phyloP scores from a whole-genome alignment of 2,797 vertebrate genomes.

The Pampus argenteus region DNA sequence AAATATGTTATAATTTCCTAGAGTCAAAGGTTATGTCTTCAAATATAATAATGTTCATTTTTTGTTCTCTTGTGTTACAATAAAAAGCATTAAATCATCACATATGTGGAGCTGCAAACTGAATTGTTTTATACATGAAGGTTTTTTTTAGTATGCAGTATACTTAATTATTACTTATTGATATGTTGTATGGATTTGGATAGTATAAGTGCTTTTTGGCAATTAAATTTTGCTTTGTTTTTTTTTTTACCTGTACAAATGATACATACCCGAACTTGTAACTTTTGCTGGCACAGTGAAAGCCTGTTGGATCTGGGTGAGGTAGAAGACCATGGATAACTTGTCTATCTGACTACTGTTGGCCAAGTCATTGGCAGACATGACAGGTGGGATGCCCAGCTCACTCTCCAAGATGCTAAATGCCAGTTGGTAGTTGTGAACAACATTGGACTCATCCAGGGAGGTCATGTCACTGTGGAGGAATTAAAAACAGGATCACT shows the following conservation, averaged over 20 bases:
- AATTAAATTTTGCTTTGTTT: neutral
- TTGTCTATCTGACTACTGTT: slow-evolving; percentile 83
- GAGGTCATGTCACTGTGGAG: slow-evolving; percentile 86
- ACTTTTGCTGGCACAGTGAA: slow-evolving; percentile 81
- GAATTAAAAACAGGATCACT: slow-evolving; percentile 17
- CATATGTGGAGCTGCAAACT: too few relatives aligned
- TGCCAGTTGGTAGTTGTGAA: slow-evolving; percentile 85
- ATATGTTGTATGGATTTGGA: too few relatives aligned
- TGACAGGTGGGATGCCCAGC: slow-evolving; percentile 90
- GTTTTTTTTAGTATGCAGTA: too few relatives aligned
- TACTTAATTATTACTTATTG: too few relatives aligned
- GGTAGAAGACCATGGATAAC: slow-evolving; percentile 93
- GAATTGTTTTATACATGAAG: too few relatives aligned
- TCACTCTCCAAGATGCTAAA: slow-evolving; percentile 88
- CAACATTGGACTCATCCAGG: slow-evolving; percentile 74
- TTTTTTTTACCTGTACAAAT: neutral
- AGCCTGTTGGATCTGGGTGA: slow-evolving; percentile 90
- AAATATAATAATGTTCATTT: too few relatives aligned
- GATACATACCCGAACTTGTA: slow-evolving; percentile 35
- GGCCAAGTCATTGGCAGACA: slow-evolving; percentile 88
- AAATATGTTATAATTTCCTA: too few relatives aligned
- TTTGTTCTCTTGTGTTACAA: too few relatives aligned
- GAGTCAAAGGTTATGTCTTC: too few relatives aligned
- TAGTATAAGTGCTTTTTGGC: neutral
- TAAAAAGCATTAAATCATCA: too few relatives aligned